phyloP scores from a whole-genome alignment of 92 coral and sea anemone species.

The Umimayanthus chanpuru region DNA sequence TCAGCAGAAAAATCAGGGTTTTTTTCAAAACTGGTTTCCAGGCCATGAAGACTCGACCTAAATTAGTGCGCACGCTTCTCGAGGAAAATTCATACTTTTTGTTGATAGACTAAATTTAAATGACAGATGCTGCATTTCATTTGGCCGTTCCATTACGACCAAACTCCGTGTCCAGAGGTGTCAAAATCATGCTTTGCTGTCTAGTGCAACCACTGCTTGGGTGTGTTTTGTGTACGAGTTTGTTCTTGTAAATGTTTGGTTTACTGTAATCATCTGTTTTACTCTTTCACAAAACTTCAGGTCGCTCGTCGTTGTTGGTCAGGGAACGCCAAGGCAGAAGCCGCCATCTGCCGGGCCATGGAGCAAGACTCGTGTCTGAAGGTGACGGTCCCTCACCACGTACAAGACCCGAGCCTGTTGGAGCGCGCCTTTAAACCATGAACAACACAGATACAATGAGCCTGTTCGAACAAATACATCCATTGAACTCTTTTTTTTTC shows the following conservation, averaged over 20 bases:
- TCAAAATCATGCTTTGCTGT: neutral
- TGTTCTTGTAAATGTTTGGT: neutral
- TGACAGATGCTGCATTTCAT: too few relatives aligned
- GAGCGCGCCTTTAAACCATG: conserved; percentile 80
- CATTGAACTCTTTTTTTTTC: too few relatives aligned
- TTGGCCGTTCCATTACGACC: too few relatives aligned
- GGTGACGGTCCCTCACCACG: conserved; percentile 84
- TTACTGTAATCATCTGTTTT: neutral
- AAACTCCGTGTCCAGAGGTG: too few relatives aligned
- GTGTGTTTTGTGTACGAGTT: neutral
- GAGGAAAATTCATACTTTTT: too few relatives aligned
- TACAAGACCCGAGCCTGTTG: conserved; percentile 72
- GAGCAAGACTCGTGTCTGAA: conserved; percentile 77
- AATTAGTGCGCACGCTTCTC: too few relatives aligned
- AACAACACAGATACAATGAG: neutral
- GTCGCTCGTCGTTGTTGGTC: conserved; percentile 94
- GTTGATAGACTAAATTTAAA: too few relatives aligned
- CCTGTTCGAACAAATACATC: too few relatives aligned
- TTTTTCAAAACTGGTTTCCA: too few relatives aligned
- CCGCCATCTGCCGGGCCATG: conserved; percentile 88
- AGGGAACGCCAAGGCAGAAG: conserved; percentile 83
- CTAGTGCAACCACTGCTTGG: neutral
- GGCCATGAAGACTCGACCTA: too few relatives aligned
- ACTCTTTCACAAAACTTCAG: conserved; percentile 37
- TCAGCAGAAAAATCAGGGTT: too few relatives aligned